phyloP scores from a whole-genome alignment of 2,888 invertebrate genomes.

The Drosophila ustulata region DNA sequence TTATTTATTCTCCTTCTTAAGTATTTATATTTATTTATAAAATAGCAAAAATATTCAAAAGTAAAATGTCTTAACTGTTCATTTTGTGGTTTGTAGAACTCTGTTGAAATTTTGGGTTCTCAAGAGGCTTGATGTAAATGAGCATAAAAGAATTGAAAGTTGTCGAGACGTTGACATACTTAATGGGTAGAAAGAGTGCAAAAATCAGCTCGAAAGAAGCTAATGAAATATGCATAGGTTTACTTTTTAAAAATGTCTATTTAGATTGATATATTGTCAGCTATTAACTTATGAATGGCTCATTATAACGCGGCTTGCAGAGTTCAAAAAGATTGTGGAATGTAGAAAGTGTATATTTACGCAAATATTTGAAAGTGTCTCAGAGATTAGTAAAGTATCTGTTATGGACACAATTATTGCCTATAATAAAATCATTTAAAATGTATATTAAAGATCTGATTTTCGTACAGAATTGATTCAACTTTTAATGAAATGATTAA shows the following conservation, averaged over 20 bases:
- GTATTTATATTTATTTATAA: too few relatives aligned
- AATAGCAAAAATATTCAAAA: background rate
- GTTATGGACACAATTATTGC: background rate
- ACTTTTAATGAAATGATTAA: background rate
- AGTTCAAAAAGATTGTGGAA: background rate
- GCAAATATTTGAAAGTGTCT: background rate
- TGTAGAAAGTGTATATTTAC: constrained; percentile 21
- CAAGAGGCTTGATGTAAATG: constrained; percentile 36
- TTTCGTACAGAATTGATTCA: background rate
- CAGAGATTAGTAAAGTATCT: background rate
- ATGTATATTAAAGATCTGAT: background rate
- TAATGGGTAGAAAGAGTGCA: constrained; percentile 35
- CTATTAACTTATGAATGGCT: constrained; percentile 26
- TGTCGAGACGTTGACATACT: constrained; percentile 56
- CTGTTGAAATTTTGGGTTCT: background rate
- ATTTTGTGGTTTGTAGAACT: constrained; percentile 25
- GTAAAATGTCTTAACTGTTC: constrained; percentile 20
- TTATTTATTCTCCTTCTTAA: too few relatives aligned
- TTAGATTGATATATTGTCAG: constrained; percentile 22
- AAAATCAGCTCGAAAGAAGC: constrained; percentile 30
- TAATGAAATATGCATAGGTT: constrained; percentile 44
- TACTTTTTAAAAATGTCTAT: constrained; percentile 25
- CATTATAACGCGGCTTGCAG: constrained; percentile 12
- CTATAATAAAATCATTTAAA: constrained; percentile 3
- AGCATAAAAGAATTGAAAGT: constrained; percentile 62